phyloP scores from a whole-genome alignment of 1,140 invertebrate species.

The Saccostrea echinata region DNA sequence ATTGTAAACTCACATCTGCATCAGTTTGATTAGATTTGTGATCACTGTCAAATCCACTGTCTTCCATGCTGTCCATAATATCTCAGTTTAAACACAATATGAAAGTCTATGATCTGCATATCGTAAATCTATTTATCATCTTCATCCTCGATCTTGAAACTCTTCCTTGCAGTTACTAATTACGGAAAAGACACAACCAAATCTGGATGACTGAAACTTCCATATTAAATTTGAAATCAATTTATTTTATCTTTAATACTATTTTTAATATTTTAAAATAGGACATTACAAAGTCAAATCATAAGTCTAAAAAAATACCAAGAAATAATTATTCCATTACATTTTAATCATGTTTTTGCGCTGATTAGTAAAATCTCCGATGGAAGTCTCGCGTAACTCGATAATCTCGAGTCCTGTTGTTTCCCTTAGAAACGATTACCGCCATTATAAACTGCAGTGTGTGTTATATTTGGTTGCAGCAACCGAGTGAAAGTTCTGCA shows the following conservation, averaged over 20 bases:
- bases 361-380: neutral
- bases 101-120: neutral
- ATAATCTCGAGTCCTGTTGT: conserved; percentile 45
- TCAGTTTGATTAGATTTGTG: conserved; percentile 64
- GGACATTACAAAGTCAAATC: too few relatives aligned
- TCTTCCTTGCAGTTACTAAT: conserved; percentile 6
- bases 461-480: neutral
- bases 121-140: neutral
- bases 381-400: neutral
- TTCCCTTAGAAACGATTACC: conserved; percentile 59
- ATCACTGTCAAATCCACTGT: conserved; percentile 78
- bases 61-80: conserved; percentile 69
- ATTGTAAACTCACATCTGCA: neutral
- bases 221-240: neutral
- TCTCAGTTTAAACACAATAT: neutral
- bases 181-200: neutral
- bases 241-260: neutral
- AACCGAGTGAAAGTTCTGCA: conserved; percentile 38
- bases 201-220: neutral
- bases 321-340: too few relatives aligned
- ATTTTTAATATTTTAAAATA: too few relatives aligned
- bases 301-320: too few relatives aligned
- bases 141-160: too few relatives aligned
- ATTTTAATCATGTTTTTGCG: neutral
- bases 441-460: conserved; percentile 39